These are phyloP conservation scores for Cataglyphis cursor DNA, from an alignment of 2,888 invertebrate species.

Conservation along the genomic window DNA sequence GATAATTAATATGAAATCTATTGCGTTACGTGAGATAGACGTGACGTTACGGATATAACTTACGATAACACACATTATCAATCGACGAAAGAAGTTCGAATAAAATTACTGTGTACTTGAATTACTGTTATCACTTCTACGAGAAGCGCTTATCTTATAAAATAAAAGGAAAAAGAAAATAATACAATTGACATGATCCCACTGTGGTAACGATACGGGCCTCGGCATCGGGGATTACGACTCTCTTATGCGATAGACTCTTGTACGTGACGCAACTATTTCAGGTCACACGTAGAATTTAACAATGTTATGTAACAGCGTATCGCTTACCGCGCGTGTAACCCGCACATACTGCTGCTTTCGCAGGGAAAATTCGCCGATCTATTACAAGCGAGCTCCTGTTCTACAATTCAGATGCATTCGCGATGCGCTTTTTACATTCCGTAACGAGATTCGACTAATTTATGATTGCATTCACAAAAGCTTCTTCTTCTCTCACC, in stretches of 20 bases:
- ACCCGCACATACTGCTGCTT: conserved; percentile 12
- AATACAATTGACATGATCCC: background rate
- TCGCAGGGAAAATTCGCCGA: conserved; percentile 10
- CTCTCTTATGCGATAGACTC: background rate
- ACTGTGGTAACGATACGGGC: background rate
- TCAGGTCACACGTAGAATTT: conserved; percentile 42
- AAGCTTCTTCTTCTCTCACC: background rate
- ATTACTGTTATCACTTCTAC: background rate
- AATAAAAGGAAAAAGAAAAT: background rate
- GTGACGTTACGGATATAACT: background rate
- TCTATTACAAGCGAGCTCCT: conserved; percentile 17
- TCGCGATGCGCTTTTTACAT: conserved; percentile 3
- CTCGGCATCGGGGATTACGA: background rate
- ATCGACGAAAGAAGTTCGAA: background rate
- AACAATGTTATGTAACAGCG: conserved; percentile 21
- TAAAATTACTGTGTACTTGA: background rate
- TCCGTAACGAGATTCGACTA: conserved; percentile 42
- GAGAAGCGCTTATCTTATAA: background rate
- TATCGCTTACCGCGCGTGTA: background rate
- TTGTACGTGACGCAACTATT: conserved; percentile 20
- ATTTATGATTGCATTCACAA: conserved; percentile 22
- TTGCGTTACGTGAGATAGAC: background rate
- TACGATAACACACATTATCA: background rate
- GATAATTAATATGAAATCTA: conserved; percentile 10
- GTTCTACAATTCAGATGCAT: conserved; percentile 51